Evolutionary conservation across 2,888 invertebrate genomes (phyloP), one percentile per base, ranked within the genome.

Genomic region (Caenorhabditis auriculariae): DNA sequence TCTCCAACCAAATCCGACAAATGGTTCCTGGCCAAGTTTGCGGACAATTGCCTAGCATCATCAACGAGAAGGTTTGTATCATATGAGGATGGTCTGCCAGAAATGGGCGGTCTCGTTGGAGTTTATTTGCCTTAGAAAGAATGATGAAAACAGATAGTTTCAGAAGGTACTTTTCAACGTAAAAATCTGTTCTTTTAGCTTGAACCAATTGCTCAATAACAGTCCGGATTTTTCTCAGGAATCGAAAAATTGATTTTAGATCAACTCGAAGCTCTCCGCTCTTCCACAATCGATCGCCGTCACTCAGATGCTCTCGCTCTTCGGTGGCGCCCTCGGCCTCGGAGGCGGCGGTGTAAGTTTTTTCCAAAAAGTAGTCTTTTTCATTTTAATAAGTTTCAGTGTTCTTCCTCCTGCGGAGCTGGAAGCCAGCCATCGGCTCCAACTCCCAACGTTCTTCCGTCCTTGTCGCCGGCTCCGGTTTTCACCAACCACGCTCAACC

Each of bases 11-110:
- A 59, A 69, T 74, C 6, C 53, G 57, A 35, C 53, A 71, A 53
- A 71, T 74, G 74, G 60, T 76, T 17, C 77, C 77, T 12, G 64
- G 69, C 23, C 69, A 78, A 54, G 54, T 78, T 26, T 78, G 78
- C 56, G 66, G 61, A 17, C 74, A 74, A 57, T 57, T 78, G 24
- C 78, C 77, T 9, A 49, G 48, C 32, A 71, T 78, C 17, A 60
- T 78, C 49, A 72, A 78, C 41, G 68, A 75, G 45, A 69, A 78
- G 56, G 39, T 39, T n/a, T n/a, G 44, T 9, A 32, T n/a, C n/a
- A n/a, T n/a, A n/a, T n/a, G n/a, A n/a, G n/a, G n/a, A n/a, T n/a
- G n/a, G n/a, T n/a, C n/a, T n/a, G n/a, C n/a, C n/a, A n/a, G n/a
- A n/a, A n/a, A n/a, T n/a, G n/a, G n/a, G n/a, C n/a, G n/a, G n/a